Conservation (phyloP, 2,888 invertebrate species). For the Endotricha flammealis region DNA sequence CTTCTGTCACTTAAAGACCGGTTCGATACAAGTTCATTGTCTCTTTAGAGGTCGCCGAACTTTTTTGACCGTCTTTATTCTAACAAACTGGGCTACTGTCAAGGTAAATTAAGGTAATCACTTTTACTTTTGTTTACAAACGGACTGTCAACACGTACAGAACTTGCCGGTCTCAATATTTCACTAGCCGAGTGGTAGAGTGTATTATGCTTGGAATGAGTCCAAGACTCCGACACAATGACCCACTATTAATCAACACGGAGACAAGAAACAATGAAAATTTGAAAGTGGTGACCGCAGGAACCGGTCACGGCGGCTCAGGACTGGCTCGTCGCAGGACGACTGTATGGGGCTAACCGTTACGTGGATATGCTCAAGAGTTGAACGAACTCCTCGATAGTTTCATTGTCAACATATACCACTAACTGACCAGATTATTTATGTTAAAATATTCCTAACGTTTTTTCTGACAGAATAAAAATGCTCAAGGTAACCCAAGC, state of each 20-base stretch:
- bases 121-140: slow-evolving; percentile 34
- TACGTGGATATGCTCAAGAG: slow-evolving; percentile 37
- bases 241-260: slow-evolving; percentile 23
- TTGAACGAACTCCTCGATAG: slow-evolving; percentile 39
- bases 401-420: slow-evolving; percentile 18
- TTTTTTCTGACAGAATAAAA: slow-evolving; percentile 1
- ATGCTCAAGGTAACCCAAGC: slow-evolving; percentile 13
- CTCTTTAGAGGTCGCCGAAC: slow-evolving; percentile 48
- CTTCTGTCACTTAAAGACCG: slow-evolving; percentile 38
- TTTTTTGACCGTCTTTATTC: slow-evolving; percentile 32
- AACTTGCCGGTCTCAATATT: not conserved
- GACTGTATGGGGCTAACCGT: slow-evolving; percentile 29
- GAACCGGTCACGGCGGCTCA: slow-evolving; percentile 30
- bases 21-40: slow-evolving; percentile 57
- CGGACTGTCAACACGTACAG: not conserved
- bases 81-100: slow-evolving; percentile 28
- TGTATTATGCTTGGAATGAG: slow-evolving; percentile 29
- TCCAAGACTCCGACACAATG: slow-evolving; percentile 28
- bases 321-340: slow-evolving; percentile 29
- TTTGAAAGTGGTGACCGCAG: slow-evolving; percentile 20
- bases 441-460: slow-evolving; percentile 16
- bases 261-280: slow-evolving; percentile 24
- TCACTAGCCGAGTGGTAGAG: not conserved
- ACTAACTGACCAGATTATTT: slow-evolving; percentile 12
- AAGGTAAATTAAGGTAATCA: slow-evolving; percentile 28